Evolutionary conservation across 1,140 invertebrate genomes (phyloP).

Genomic region (Orussus abietinus): DNA sequence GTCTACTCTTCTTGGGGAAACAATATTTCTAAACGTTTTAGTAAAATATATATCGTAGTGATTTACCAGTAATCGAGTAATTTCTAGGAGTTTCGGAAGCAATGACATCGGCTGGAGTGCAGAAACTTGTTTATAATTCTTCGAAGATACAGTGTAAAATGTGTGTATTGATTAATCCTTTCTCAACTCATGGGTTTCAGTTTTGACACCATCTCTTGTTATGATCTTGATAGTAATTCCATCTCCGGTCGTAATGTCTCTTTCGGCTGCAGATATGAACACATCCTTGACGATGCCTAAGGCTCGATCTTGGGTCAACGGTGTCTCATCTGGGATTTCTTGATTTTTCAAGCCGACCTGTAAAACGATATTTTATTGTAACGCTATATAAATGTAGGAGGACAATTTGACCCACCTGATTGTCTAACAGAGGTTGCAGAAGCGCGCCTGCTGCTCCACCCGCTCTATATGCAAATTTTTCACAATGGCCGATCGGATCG

Average conservation of each 20-base stretch:
- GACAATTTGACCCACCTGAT: constrained; percentile 58
- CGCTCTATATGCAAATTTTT: constrained; percentile 74
- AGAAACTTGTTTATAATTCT: too few species aligned
- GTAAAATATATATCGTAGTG: too few species aligned
- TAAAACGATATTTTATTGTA: constrained; percentile 25
- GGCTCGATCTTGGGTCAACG: constrained; percentile 75
- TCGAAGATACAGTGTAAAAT: too few species aligned
- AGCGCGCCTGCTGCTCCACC: constrained; percentile 79
- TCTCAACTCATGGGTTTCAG: constrained; percentile 67
- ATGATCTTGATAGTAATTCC: constrained; percentile 84
- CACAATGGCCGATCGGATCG: constrained; percentile 94
- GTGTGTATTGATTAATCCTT: too few species aligned
- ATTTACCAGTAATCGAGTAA: too few species aligned
- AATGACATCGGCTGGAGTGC: too few species aligned
- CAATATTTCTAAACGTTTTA: too few species aligned
- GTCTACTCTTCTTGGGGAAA: too few species aligned
- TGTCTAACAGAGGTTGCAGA: constrained; percentile 82
- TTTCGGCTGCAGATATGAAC: constrained; percentile 94
- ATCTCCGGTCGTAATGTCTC: constrained; percentile 97
- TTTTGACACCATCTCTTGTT: constrained; percentile 80
- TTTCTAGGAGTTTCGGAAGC: too few species aligned
- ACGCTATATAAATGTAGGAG: not conserved
- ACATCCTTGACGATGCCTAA: constrained; percentile 86
- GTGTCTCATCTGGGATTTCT: constrained; percentile 58
- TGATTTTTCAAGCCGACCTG: constrained; percentile 85